Conservation (phyloP, 2,113 vertebrate genomes). For the Willisornis vidua region DNA sequence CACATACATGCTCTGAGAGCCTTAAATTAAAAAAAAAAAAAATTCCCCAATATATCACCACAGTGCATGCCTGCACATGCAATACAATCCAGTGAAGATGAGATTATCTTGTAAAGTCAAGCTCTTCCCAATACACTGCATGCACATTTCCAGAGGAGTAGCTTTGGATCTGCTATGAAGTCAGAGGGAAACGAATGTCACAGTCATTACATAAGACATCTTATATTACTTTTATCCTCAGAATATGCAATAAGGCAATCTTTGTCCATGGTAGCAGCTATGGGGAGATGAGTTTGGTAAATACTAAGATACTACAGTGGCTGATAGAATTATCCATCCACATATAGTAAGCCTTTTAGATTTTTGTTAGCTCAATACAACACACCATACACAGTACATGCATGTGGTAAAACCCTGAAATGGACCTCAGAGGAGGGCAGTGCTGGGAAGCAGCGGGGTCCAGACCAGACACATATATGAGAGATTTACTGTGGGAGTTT, state of each 20-base stretch:
- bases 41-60: neutral
- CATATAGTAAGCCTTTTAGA: neutral
- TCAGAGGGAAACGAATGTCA: neutral
- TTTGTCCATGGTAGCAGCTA: neutral
- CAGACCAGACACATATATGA: too few relatives aligned
- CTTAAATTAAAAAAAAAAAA: neutral
- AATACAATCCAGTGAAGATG: neutral
- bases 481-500: too few relatives aligned
- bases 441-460: too few relatives aligned
- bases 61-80: neutral
- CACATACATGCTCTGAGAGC: neutral
- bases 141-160: accelerated
- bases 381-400: too few relatives aligned
- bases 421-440: too few relatives aligned
- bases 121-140: neutral
- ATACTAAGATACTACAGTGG: neutral
- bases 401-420: too few relatives aligned
- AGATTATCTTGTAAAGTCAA: neutral
- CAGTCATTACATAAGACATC: neutral
- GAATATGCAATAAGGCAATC: neutral
- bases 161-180: neutral
- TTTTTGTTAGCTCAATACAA: neutral
- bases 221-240: neutral
- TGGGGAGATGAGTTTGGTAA: neutral
- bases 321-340: neutral